Evolutionary conservation across 1,140 invertebrate species (phyloP), one percentile per base, ranked within the genome.

Genomic region (Caenorhabditis tropicalis): DNA sequence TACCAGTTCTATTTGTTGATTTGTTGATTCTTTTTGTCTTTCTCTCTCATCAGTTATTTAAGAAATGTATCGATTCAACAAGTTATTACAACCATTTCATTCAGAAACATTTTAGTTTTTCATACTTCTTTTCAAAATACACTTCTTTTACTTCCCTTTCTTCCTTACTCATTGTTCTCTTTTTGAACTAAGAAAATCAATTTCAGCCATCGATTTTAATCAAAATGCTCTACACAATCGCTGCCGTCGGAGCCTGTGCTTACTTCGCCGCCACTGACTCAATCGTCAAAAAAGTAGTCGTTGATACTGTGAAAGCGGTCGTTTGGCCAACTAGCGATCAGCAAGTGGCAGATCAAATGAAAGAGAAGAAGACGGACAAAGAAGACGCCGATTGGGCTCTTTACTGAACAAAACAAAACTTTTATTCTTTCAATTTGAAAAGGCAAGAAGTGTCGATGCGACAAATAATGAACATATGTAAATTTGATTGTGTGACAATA

Each of bases 211-310:
- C 31, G 4, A n/a, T 36, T 43, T n/a, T 4, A 16, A 43, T 10
- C 36, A 0, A 43, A 43, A 74, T 74, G 65, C 65, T 74, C 65
- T 74, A 43, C 65, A 43, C 65, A 16, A 74, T 74, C n/a, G 65
- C 65, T 24, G 65, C 65, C 33, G 65, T 74, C 15, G 65, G 65
- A 74, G 65, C 65, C 33, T 74, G 65, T 74, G 65, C 65, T 10
- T 74, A 74, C 36, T 43, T 74, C 36, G 65, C 65, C 10, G 36
- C 29, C 33, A 43, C 36, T 1, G 65, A 74, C 24, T 74, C 65
- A 5, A 74, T 74, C 65, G 65, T 74, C 65, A 74, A 74, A 46
- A 74, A 74, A 24, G 65, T 43, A 5, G 65, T 74, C 65, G 65
- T 74, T 2, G 36, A 46, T 6, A 74, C 36, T 21, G 65, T 74